These are phyloP conservation scores for Margarornis squamiger DNA, from an alignment of 2,797 vertebrate species.

Conservation along the genomic window DNA sequence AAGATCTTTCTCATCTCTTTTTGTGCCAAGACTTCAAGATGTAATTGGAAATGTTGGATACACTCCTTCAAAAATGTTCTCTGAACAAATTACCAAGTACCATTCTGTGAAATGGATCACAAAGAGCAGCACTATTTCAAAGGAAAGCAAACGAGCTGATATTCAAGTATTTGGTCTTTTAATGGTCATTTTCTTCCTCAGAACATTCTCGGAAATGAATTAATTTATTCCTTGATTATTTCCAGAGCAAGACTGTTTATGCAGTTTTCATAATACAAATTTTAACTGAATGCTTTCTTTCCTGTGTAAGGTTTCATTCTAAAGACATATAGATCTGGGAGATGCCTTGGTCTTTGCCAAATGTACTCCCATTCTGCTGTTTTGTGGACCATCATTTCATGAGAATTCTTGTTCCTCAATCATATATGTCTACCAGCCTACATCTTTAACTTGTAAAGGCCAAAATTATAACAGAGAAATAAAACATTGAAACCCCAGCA, in stretches of 20 bases:
- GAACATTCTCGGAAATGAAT: background rate
- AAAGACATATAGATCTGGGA: background rate
- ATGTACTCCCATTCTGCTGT: background rate
- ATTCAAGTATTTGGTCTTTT: background rate
- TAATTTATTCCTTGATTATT: background rate
- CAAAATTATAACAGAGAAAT: background rate
- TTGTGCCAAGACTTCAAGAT: background rate
- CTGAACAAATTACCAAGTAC: slow-evolving; percentile 13
- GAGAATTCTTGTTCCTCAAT: background rate
- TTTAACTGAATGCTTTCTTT: background rate
- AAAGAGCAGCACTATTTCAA: background rate
- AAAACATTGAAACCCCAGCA: background rate
- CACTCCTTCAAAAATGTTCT: slow-evolving; percentile 13
- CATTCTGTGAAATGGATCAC: background rate
- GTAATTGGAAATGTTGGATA: slow-evolving; percentile 31
- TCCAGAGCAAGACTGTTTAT: background rate
- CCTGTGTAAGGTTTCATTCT: background rate
- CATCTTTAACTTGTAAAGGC: background rate
- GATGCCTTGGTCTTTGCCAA: background rate
- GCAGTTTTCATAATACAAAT: background rate
- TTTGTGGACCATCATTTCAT: background rate
- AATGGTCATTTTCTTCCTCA: background rate
- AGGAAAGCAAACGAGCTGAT: background rate
- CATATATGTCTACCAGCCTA: accelerated
- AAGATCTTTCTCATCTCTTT: slow-evolving; percentile 2